Evolutionary conservation across 1,140 invertebrate genomes (phyloP), one percentile per base, ranked within the genome.

Genomic region (Dermatophagoides farinae): DNA sequence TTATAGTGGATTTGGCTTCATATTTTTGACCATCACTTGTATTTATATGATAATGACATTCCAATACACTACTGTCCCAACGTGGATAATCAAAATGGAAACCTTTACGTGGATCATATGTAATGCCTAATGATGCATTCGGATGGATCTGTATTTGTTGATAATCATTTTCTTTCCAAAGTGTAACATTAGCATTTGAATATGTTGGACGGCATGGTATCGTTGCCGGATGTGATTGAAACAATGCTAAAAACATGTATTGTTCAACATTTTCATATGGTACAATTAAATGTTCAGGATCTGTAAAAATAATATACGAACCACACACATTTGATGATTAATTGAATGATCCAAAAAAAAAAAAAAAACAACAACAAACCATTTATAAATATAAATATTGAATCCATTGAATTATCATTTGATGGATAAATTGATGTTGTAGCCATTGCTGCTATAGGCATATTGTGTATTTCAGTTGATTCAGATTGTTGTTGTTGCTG

Each of bases 281-380:
- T 11, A 66, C 50, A 20, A 66, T 61, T 2, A 66, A 25, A 49
- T 63, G 40, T 0, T 55, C 18, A 44, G 60, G 54, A 57, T 66
- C 65, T 57, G 65, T 65, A 5, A 66, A 60, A 63, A 64, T 65
- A 12, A 66, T 52, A 41, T 65, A 65, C 0, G 62, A n/a, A 6
- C 47, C 53, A 12, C 60, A 10, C 52, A 54, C 23, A 12, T 12
- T 9, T 12, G 10, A 10, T 37, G 52, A 41, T 9, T 18, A 11
- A 8, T 49, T 18, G 46, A 49, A 9, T 18, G 46, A 41, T 41
- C 40, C 40, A 41, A 41, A 8, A n/a, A n/a, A n/a, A n/a, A n/a
- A n/a, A n/a, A n/a, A n/a, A n/a, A n/a, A n/a, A n/a, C n/a, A n/a
- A n/a, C n/a, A n/a, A n/a, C n/a, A n/a, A n/a, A n/a, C n/a, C 31